Base-by-base conservation (phyloP, 2,113 vertebrate species). In the Sapajus apella region DNA sequence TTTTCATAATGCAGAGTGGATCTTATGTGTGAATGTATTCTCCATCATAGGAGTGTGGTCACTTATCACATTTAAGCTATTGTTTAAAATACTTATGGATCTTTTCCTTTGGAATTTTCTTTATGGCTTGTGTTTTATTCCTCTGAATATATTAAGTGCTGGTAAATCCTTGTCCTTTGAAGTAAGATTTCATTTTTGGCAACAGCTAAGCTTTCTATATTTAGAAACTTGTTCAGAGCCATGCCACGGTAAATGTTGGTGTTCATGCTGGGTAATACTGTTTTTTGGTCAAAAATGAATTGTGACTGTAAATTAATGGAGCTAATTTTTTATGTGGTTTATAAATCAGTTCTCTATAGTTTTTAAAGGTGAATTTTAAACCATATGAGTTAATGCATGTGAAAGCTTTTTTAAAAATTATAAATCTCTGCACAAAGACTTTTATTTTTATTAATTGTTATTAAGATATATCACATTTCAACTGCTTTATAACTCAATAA, bases 241-340 rank as follows among this genome's bases (percentile, higher is more conserved):
- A 95, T 87, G 52, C 91, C 43, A 76, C 5, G 37, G 32, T 58
- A 27, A 79, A 87, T 8, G 20, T 70, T 37, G 45, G 73, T 52
- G 43, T 23, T 30, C 87, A 50, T 77, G 79, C 87, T 91, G 37
- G 58, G 73, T 66, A 20, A 55, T 45, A 75, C 68, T 35, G 1
- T 77, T 85, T 90, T 90, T 72, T 32, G 79, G 47, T 79, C 9
- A 11, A 70, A 94, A 83, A 91, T 86, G 91, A 96, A 87, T 87
- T 64, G 79, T 95, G 79, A 70, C 91, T 96, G 23, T 95, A 73
- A 93, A 89, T 97, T 95, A 96, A 94, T 89, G 66, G 80, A 82
- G 66, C 35, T 76, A 10, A 86, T 91, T 91, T 91, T 50, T 73
- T 80, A 50, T 32, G 43, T 13, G 17, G 40, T 25, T 92, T 56